Evolutionary conservation across 2,888 invertebrate genomes (phyloP).

Genomic region (Gortyna flavago): DNA sequence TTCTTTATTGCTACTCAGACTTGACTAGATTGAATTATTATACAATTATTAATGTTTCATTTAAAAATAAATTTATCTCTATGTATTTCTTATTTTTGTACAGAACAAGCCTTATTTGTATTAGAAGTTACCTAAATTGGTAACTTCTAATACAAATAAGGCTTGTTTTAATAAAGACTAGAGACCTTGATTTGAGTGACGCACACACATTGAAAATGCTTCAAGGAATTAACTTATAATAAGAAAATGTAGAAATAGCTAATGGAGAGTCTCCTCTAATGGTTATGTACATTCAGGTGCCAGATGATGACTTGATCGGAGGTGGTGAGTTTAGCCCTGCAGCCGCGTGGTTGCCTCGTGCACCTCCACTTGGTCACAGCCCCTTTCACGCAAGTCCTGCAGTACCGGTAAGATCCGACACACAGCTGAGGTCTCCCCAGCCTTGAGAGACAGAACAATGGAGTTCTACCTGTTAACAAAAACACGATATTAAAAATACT

Average conservation of each 20-base stretch:
- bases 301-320: conserved; percentile 56
- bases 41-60: background rate
- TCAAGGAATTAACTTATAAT: background rate
- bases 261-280: conserved; percentile 37
- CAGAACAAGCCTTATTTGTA: no score
- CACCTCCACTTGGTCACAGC: conserved; percentile 67
- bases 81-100: background rate
- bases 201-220: background rate
- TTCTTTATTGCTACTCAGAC: conserved; percentile 14
- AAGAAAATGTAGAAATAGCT: background rate
- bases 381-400: conserved; percentile 37
- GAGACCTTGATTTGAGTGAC: background rate
- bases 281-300: conserved; percentile 64
- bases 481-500: conserved; percentile 1
- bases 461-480: conserved; percentile 46
- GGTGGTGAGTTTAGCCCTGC: conserved; percentile 68
- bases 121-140: no score
- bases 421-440: conserved; percentile 65
- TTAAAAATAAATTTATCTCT: background rate
- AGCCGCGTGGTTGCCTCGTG: conserved; percentile 65
- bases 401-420: conserved; percentile 66
- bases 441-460: conserved; percentile 60
- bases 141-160: background rate
- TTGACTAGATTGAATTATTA: conserved; percentile 17
- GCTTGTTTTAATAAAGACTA: background rate